These are phyloP conservation scores for Scaptomyza hsui DNA, from an alignment of 1,140 invertebrate species.

Conservation along the genomic window DNA sequence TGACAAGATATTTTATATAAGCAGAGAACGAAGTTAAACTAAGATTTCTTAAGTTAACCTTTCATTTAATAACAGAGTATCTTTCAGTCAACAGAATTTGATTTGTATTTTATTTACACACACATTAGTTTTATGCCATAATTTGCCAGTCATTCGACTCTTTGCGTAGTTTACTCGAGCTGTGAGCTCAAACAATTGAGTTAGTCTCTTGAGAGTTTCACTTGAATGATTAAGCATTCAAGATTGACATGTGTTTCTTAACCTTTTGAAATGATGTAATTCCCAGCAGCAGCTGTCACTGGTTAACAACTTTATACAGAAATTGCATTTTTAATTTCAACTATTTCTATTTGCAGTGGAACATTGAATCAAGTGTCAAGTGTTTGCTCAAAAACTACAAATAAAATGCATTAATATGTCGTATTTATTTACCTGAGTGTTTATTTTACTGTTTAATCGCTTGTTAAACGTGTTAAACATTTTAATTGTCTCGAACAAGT, in stretches of 20 bases:
- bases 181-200: slow-evolving; percentile 26
- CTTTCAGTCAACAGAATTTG: background rate
- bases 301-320: slow-evolving; percentile 33
- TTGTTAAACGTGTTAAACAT: no score
- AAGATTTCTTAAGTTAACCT: background rate
- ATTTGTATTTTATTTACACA: slow-evolving; percentile 5
- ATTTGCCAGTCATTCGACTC: slow-evolving; percentile 42
- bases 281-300: slow-evolving; percentile 24
- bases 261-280: slow-evolving; percentile 36
- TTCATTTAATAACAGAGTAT: background rate
- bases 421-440: background rate
- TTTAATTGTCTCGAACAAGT: slow-evolving; percentile 1
- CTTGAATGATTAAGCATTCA: slow-evolving; percentile 40
- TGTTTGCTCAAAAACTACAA: background rate
- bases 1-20: no score
- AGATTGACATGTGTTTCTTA: slow-evolving; percentile 46
- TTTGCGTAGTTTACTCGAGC: slow-evolving; percentile 10
- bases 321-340: slow-evolving; percentile 24
- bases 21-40: no score
- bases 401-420: background rate
- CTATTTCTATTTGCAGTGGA: slow-evolving; percentile 20
- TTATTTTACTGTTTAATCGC: background rate
- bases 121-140: no score
- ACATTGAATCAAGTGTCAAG: slow-evolving; percentile 20
- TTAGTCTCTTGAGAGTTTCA: slow-evolving; percentile 28